phyloP scores from a whole-genome alignment of 2,797 vertebrate genomes.

The Phrynocephalus vlangalii region DNA sequence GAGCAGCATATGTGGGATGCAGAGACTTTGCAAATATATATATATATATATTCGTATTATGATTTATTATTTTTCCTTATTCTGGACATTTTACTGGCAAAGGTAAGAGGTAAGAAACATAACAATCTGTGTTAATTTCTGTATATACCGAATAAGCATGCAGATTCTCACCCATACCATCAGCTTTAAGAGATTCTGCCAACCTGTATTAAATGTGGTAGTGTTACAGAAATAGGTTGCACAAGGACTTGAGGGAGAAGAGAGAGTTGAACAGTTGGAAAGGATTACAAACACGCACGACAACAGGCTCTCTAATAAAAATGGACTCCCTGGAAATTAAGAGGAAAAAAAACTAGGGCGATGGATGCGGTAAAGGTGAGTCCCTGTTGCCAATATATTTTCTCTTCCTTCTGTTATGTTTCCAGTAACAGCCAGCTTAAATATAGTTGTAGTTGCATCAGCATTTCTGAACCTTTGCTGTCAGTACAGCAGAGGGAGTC shows the following conservation, averaged over 20 bases:
- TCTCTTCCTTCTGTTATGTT: conserved; percentile 55
- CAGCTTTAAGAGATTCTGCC: conserved; percentile 63
- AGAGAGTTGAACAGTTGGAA: conserved; percentile 8
- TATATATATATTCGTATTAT: not conserved
- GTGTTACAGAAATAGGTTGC: conserved; percentile 66
- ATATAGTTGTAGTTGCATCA: conserved; percentile 53
- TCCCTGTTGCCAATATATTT: conserved; percentile 57
- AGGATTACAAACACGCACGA: conserved; percentile 55
- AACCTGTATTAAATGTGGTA: conserved; percentile 62
- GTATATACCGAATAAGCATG: conserved; percentile 1
- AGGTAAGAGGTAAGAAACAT: not conserved
- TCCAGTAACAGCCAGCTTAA: conserved; percentile 54
- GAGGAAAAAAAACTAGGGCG: conserved; percentile 59
- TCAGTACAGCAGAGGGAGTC: conserved; percentile 18
- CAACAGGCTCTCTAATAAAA: conserved; percentile 62
- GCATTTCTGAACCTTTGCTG: conserved; percentile 55
- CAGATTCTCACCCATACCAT: conserved; percentile 24
- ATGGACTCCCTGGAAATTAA: conserved; percentile 57
- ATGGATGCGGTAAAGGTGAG: conserved; percentile 40
- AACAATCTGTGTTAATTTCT: conserved; percentile 29
- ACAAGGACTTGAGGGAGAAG: not conserved
- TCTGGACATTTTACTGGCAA: not conserved
- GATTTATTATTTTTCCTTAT: conserved; percentile 56
- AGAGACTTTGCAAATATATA: conserved; percentile 45
- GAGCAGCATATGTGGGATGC: conserved; percentile 32